A percentile compares a stretch with the other conserved stretches of the same genome.
phyloP scores from a whole-genome alignment of 2,797 vertebrate species.

The Schizopygopsis malacanthus region DNA sequence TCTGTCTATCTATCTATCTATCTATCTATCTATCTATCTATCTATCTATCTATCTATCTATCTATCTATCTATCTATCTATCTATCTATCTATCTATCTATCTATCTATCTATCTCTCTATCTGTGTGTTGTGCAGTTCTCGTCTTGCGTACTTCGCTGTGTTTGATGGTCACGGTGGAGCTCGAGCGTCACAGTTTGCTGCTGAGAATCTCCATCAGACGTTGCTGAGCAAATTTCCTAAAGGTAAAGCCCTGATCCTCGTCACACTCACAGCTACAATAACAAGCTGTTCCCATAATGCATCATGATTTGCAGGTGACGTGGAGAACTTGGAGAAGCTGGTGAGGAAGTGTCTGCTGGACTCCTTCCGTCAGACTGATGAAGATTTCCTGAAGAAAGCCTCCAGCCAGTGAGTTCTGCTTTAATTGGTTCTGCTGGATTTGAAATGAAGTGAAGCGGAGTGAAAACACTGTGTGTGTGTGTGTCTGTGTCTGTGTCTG shows the following conservation, averaged over 20 bases:
- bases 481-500: background rate
- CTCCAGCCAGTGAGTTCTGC: slow-evolving; percentile 89
- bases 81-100: background rate
- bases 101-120: background rate
- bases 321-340: slow-evolving; percentile 87
- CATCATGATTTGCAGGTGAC: slow-evolving; percentile 76
- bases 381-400: slow-evolving; percentile 96
- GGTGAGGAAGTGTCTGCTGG: slow-evolving; percentile 91
- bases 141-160: slow-evolving; percentile 92
- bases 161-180: slow-evolving; percentile 94
- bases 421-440: background rate
- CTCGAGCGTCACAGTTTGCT: slow-evolving; percentile 89
- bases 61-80: rapidly evolving
- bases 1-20: background rate
- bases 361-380: slow-evolving; percentile 92
- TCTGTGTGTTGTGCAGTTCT: slow-evolving; percentile 72
- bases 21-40: rapidly evolving
- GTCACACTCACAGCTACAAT: background rate
- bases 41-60: rapidly evolving
- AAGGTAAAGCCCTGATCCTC: slow-evolving; percentile 75
- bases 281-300: background rate
- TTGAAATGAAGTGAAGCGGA: background rate
- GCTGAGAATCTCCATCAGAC: slow-evolving; percentile 92
- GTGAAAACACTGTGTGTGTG: background rate
- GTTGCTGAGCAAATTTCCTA: slow-evolving; percentile 88